phyloP scores from a whole-genome alignment of 2,113 vertebrate genomes.

The Saguinus imperator region DNA sequence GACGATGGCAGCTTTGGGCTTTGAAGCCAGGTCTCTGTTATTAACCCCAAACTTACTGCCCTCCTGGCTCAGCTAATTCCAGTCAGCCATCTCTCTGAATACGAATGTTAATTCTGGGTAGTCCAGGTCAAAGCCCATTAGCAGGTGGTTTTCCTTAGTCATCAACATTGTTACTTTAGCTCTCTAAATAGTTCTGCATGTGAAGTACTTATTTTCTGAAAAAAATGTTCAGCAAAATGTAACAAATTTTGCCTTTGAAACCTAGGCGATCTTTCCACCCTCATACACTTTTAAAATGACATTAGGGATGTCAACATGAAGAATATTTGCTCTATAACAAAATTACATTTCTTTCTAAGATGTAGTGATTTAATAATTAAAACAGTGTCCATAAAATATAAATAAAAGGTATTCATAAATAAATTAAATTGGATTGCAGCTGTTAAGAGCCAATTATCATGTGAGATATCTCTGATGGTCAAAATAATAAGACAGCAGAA shows the following conservation, averaged over 20 bases:
- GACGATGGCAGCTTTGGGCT: background rate
- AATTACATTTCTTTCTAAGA: conserved; percentile 60
- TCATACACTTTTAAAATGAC: conserved; percentile 46
- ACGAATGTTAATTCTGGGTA: background rate
- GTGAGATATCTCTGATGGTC: conserved; percentile 31
- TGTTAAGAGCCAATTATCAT: conserved; percentile 68
- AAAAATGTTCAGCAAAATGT: conserved; percentile 25
- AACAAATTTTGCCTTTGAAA: conserved; percentile 50
- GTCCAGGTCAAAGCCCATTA: background rate
- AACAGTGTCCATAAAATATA: conserved; percentile 68
- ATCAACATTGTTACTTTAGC: conserved; percentile 13
- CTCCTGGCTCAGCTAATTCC: background rate
- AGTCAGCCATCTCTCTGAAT: background rate
- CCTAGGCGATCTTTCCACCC: background rate
- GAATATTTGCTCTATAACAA: conserved; percentile 55
- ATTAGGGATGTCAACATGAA: conserved; percentile 30
- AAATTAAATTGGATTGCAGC: conserved; percentile 67
- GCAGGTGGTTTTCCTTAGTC: background rate
- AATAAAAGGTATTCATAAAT: conserved; percentile 66
- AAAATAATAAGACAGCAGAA: conserved; percentile 58
- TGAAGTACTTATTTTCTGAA: conserved; percentile 21
- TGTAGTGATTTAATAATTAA: conserved; percentile 75
- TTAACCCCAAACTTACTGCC: background rate
- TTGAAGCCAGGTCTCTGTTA: background rate
- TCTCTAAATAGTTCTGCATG: background rate